These are phyloP conservation scores for Nephrotoma flavescens DNA, from an alignment of 2,888 invertebrate species.

Conservation along the genomic window DNA sequence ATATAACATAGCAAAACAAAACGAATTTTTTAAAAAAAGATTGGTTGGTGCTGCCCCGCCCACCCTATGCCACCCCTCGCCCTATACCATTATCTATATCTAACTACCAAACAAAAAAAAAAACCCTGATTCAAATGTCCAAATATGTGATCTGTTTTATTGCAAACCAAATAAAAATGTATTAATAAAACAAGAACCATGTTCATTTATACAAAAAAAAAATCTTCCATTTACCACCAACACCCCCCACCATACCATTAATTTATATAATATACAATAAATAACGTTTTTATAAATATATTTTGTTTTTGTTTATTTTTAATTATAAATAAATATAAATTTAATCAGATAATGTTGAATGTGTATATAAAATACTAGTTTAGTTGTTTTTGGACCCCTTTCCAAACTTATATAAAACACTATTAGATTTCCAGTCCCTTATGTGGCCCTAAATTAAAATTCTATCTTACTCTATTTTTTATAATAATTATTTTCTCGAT, in stretches of 20 bases:
- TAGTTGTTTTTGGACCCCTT: not conserved
- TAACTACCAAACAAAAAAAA: not conserved
- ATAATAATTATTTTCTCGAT: not conserved
- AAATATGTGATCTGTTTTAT: not conserved
- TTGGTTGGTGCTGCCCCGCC: constrained; percentile 24
- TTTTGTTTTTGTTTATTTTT: not conserved
- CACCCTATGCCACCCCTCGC: not conserved
- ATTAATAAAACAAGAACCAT: not conserved
- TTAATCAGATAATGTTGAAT: not conserved
- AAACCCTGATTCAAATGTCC: not conserved
- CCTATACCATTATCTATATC: constrained; percentile 9
- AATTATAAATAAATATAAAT: not conserved
- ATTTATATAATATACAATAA: not conserved
- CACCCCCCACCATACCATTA: not conserved
- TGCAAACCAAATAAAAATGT: not conserved
- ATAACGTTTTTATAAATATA: not conserved
- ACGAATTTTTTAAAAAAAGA: constrained; percentile 9
- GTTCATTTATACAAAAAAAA: not conserved
- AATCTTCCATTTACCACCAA: not conserved
- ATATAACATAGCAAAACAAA: constrained; percentile 12
- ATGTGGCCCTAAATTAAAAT: not conserved
- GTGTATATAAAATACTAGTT: not conserved
- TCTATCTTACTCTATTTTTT: not conserved
- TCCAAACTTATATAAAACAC: not conserved
- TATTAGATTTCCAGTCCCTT: not conserved